These are phyloP conservation scores for Stigmatopora nigra DNA, from an alignment of 2,113 vertebrate genomes.

Conservation along the genomic window DNA sequence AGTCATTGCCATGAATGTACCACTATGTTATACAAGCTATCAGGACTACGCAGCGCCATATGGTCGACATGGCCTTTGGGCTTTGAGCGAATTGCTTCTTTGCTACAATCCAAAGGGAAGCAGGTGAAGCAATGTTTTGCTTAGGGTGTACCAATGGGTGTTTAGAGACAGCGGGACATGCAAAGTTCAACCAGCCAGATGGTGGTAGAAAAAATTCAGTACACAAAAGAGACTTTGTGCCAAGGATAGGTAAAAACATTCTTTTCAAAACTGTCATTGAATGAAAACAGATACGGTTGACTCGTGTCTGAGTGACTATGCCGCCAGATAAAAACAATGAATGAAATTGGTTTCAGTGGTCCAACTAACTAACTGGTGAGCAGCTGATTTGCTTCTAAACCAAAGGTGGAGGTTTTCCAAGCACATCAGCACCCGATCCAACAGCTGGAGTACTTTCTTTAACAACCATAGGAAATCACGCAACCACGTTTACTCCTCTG, in stretches of 20 bases:
- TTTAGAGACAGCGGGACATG: slow-evolving; percentile 1
- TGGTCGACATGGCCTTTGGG: slow-evolving; percentile 57
- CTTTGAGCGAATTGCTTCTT: slow-evolving; percentile 43
- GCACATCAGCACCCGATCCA: slow-evolving; percentile 8
- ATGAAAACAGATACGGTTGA: slow-evolving; percentile 18
- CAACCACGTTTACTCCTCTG: neutral
- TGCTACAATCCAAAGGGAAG: slow-evolving; percentile 37
- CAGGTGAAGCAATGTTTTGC: slow-evolving; percentile 45
- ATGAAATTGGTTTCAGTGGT: neutral
- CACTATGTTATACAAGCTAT: slow-evolving; percentile 50
- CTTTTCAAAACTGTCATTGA: neutral
- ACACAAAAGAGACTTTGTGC: neutral
- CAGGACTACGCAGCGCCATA: slow-evolving; percentile 49
- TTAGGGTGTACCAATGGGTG: slow-evolving; percentile 2
- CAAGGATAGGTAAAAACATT: neutral
- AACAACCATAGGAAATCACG: neutral
- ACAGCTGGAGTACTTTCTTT: slow-evolving; percentile 9
- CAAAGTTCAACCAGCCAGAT: neutral
- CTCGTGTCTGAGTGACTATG: slow-evolving; percentile 38
- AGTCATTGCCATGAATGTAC: slow-evolving; percentile 39
- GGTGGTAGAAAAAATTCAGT: neutral
- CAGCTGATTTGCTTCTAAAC: slow-evolving; percentile 27
- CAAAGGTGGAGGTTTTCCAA: too few species aligned
- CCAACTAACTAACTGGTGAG: neutral
- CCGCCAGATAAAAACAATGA: slow-evolving; percentile 25